phyloP scores from a whole-genome alignment of 2,113 vertebrate species.

The Callopanchax toddi region DNA sequence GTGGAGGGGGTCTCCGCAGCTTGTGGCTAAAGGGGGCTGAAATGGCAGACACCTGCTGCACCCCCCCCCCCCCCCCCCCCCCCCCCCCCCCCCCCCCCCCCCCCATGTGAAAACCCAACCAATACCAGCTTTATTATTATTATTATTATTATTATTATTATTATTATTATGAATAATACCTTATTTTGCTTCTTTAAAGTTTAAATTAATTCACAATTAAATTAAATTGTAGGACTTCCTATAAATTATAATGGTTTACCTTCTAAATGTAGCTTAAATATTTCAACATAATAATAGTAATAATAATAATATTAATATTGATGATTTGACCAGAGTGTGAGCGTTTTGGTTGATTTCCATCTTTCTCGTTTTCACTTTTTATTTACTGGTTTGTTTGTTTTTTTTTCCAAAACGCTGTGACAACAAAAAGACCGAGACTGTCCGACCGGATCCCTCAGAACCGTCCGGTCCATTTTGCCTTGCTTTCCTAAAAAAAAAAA shows the following conservation, averaged over 20 bases:
- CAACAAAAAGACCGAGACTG: slow-evolving; percentile 82
- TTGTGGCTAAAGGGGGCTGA: slow-evolving; percentile 49
- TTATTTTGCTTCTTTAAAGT: not conserved
- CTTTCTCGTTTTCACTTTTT: slow-evolving; percentile 81
- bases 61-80: not conserved
- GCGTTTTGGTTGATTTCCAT: slow-evolving; percentile 25
- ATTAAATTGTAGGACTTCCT: no score
- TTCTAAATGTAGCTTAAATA: no score
- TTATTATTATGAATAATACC: slow-evolving; percentile 33
- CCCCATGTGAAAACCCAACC: slow-evolving; percentile 39
- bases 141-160: slow-evolving; percentile 40
- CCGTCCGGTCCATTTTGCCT: slow-evolving; percentile 89
- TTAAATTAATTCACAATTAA: no score
- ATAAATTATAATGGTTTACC: no score
- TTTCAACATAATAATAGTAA: slow-evolving; percentile 33
- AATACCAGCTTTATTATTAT: slow-evolving; percentile 34
- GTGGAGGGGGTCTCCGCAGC: slow-evolving; percentile 18
- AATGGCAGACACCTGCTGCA: slow-evolving; percentile 57
- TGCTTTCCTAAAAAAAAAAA: slow-evolving; percentile 88
- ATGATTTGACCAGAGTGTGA: slow-evolving; percentile 13
- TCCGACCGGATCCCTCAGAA: slow-evolving; percentile 90
- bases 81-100: not conserved
- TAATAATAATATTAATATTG: slow-evolving; percentile 39
- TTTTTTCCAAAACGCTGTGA: slow-evolving; percentile 91
- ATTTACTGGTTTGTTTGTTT: slow-evolving; percentile 83